Percentiles rank a stretch among this genome's conserved stretches.
Conservation (phyloP, 2,797 vertebrate species). For the Coendou prehensilis region DNA sequence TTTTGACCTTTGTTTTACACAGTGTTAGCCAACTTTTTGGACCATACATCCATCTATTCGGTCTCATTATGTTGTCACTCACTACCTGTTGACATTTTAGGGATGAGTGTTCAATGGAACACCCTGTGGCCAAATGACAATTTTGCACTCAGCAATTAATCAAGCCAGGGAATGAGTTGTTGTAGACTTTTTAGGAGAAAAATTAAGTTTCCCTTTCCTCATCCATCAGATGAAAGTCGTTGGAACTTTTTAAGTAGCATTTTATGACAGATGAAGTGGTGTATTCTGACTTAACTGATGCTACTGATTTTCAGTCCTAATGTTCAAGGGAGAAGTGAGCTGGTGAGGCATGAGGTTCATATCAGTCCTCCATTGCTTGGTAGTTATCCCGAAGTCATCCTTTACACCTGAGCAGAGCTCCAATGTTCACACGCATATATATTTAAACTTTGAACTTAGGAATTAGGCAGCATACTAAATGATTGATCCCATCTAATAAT, state of each 20-base stretch:
- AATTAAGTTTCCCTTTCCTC: constrained; percentile 63
- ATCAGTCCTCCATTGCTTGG: neutral
- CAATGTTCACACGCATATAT: constrained; percentile 1
- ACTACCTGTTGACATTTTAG: neutral
- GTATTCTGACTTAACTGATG: constrained; percentile 68
- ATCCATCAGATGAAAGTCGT: constrained; percentile 53
- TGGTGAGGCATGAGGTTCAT: neutral
- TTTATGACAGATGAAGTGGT: constrained; percentile 29
- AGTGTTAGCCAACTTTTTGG: neutral
- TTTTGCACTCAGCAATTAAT: neutral
- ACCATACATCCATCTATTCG: neutral
- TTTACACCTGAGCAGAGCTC: constrained; percentile 3
- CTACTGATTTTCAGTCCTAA: neutral
- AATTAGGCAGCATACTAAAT: neutral
- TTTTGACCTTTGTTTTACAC: neutral
- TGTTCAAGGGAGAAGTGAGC: constrained; percentile 21
- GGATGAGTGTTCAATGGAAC: neutral
- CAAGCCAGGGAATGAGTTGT: constrained; percentile 33
- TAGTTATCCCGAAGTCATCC: neutral
- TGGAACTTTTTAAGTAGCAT: constrained; percentile 35
- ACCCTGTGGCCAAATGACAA: neutral
- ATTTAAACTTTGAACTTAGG: neutral
- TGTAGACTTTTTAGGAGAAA: constrained; percentile 61
- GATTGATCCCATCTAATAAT: neutral
- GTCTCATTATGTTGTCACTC: neutral